Evolutionary conservation across 2,797 vertebrate genomes (phyloP).

Genomic region (Propithecus perrieri): DNA sequence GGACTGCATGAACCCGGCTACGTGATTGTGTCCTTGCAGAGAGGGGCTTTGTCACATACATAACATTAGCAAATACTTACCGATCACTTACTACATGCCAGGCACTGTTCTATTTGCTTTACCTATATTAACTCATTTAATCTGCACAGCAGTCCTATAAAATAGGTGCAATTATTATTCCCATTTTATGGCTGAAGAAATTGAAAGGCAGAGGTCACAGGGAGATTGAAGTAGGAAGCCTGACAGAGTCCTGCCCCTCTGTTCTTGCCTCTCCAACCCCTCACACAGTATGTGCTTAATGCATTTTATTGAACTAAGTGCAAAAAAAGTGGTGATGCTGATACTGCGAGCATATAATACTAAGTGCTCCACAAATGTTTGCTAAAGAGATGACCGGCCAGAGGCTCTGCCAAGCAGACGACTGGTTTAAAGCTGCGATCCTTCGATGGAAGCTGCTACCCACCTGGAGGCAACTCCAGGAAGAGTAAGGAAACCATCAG

Average conservation of each 20-base stretch:
- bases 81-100: background rate
- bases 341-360: background rate
- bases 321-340: background rate
- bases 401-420: background rate
- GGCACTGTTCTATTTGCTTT: background rate
- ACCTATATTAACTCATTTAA: background rate
- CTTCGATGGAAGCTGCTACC: background rate
- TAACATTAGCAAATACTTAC: background rate
- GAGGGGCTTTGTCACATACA: background rate
- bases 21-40: background rate
- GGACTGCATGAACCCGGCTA: background rate
- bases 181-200: background rate
- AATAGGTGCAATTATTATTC: background rate
- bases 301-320: background rate
- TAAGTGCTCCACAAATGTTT: background rate
- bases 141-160: background rate
- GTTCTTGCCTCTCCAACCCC: background rate
- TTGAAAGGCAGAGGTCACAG: background rate
- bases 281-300: background rate
- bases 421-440: background rate
- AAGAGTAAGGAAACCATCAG: background rate
- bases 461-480: background rate
- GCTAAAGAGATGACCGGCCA: background rate
- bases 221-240: background rate
- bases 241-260: background rate